These are phyloP conservation scores for Scaptomyza parva DNA, from an alignment of 2,888 invertebrate genomes.

Conservation along the genomic window DNA sequence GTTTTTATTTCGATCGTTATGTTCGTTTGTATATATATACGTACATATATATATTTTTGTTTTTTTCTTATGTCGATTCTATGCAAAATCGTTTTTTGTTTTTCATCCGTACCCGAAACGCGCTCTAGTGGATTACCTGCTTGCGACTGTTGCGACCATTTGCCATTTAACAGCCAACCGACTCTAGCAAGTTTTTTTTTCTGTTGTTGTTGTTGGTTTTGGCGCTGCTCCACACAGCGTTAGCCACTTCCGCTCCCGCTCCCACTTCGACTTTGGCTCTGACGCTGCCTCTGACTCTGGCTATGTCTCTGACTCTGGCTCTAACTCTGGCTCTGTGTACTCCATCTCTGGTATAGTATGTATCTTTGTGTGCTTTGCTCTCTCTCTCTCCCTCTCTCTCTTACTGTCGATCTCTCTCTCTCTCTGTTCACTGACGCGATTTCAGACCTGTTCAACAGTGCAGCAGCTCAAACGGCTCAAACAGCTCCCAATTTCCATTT, in stretches of 20 bases:
- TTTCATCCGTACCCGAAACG: slow-evolving; percentile 74
- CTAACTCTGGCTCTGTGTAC: slow-evolving; percentile 21
- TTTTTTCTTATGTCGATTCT: slow-evolving; percentile 38
- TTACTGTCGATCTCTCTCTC: background rate
- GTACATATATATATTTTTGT: slow-evolving; percentile 14
- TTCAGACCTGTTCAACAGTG: slow-evolving; percentile 33
- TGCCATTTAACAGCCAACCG: slow-evolving; percentile 52
- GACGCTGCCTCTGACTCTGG: slow-evolving; percentile 14
- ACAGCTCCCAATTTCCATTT: slow-evolving; percentile 24
- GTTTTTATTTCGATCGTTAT: slow-evolving; percentile 23
- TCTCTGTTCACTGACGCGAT: slow-evolving; percentile 29
- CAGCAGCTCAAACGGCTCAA: slow-evolving; percentile 2
- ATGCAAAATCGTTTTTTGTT: slow-evolving; percentile 31
- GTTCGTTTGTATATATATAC: slow-evolving; percentile 13
- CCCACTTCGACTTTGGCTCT: slow-evolving; percentile 11
- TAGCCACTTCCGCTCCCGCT: slow-evolving; percentile 35
- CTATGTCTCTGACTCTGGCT: slow-evolving; percentile 22
- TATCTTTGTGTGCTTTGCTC: slow-evolving; percentile 12
- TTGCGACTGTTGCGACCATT: slow-evolving; percentile 75
- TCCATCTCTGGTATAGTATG: slow-evolving; percentile 15
- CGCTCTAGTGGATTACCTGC: slow-evolving; percentile 79
- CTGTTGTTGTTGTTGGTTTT: slow-evolving; percentile 8
- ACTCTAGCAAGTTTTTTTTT: slow-evolving; percentile 19
- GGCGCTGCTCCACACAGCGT: slow-evolving; percentile 38
- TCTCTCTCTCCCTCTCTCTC: background rate